Percentiles rank a stretch among this genome's conserved stretches.
phyloP scores from a whole-genome alignment of 2,113 vertebrate genomes.

The Vidua chalybeata region DNA sequence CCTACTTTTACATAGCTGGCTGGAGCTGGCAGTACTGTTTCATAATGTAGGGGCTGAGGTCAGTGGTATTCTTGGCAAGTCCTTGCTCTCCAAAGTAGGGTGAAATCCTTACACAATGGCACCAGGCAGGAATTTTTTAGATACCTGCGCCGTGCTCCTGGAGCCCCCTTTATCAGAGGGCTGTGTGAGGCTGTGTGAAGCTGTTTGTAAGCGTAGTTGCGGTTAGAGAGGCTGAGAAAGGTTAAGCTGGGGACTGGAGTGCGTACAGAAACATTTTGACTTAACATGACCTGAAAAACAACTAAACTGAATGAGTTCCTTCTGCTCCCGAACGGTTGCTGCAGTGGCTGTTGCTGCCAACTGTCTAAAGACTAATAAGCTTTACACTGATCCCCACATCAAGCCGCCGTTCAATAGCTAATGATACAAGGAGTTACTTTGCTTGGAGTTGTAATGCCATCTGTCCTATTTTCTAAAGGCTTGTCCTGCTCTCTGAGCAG shows the following conservation, averaged over 20 bases:
- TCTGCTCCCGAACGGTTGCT: conserved; percentile 30
- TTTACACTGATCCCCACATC: conserved; percentile 55
- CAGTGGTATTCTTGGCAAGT: conserved; percentile 36
- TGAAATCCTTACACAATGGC: conserved; percentile 26
- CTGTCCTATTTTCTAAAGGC: conserved; percentile 60
- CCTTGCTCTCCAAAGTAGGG: conserved; percentile 3
- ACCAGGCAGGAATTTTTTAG: conserved; percentile 20
- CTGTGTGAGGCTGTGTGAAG: not conserved
- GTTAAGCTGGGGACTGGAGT: not conserved
- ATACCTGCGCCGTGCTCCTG: conserved; percentile 26
- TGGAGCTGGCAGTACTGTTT: conserved; percentile 46
- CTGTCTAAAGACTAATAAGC: conserved; percentile 60
- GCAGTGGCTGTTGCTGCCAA: conserved; percentile 45
- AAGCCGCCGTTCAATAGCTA: conserved; percentile 31
- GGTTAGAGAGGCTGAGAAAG: not conserved
- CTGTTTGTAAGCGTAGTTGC: not conserved
- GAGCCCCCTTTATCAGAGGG: not conserved
- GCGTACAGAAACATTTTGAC: conserved; percentile 4
- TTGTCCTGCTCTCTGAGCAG: not conserved
- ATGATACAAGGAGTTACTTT: conserved; percentile 62
- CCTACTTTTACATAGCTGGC: not conserved
- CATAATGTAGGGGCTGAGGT: conserved; percentile 49
- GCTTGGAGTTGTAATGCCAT: conserved; percentile 62
- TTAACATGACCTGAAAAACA: conserved; percentile 60
- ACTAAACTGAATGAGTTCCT: conserved; percentile 40